Conservation (phyloP, 2,113 vertebrate species). For the Shinisaurus crocodilurus region DNA sequence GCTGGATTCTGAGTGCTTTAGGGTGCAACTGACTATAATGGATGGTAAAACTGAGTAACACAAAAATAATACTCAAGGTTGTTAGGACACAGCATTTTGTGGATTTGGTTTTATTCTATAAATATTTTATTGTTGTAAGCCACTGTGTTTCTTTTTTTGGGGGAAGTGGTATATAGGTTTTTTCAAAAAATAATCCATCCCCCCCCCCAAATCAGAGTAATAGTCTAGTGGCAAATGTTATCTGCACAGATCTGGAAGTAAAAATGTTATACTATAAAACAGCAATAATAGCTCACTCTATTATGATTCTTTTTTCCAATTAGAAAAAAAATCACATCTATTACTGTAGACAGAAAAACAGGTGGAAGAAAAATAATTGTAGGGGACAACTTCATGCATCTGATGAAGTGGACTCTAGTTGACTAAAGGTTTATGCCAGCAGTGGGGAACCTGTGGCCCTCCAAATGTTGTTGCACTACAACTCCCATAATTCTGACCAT, state of each 20-base stretch:
- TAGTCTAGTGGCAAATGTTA: too few relatives aligned
- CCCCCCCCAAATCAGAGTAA: too few relatives aligned
- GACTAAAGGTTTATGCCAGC: too few relatives aligned
- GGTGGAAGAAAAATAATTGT: neutral
- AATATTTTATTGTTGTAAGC: neutral
- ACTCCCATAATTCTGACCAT: too few relatives aligned
- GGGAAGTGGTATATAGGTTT: too few relatives aligned
- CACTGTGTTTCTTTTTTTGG: too few relatives aligned
- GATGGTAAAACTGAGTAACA: neutral
- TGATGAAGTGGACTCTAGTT: too few relatives aligned
- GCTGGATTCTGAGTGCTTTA: conserved; percentile 7
- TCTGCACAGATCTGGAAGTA: too few relatives aligned
- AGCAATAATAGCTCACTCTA: neutral
- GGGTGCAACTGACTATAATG: neutral
- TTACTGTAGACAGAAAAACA: neutral
- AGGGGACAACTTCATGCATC: too few relatives aligned
- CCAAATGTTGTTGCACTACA: too few relatives aligned
- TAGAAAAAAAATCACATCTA: neutral
- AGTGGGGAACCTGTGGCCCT: too few relatives aligned
- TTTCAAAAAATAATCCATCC: too few relatives aligned
- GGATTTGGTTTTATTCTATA: neutral
- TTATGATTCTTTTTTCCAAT: neutral
- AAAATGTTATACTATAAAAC: neutral
- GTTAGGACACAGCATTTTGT: neutral
- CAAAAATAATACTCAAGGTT: neutral